A percentile compares a stretch with the other conserved stretches of the same genome.
Conservation (phyloP, 2,888 invertebrate genomes). For the Allophyes oxyacanthae region DNA sequence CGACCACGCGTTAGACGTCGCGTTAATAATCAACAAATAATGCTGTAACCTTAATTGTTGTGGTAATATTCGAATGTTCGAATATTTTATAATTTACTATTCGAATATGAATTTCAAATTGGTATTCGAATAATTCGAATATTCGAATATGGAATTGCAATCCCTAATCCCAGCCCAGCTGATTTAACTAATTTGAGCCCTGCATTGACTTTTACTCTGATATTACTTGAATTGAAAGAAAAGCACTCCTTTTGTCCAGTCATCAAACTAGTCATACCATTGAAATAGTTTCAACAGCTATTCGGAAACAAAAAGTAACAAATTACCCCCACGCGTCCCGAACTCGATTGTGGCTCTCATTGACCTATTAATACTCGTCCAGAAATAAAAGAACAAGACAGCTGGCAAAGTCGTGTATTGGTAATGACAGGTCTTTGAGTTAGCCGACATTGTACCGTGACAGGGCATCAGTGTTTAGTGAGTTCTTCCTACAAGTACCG, state of each 20-base stretch:
- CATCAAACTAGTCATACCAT: slow-evolving; percentile 24
- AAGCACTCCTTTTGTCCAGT: slow-evolving; percentile 13
- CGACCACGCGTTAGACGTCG: no score
- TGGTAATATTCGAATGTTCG: no score
- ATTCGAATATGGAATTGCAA: no score
- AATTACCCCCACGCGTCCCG: slow-evolving; percentile 38
- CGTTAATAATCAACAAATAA: no score
- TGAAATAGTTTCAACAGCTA: slow-evolving; percentile 28
- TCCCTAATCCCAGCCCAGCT: no score
- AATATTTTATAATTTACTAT: no score
- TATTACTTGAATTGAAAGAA: no score
- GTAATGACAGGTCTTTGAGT: slow-evolving; percentile 32
- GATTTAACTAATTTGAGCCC: no score
- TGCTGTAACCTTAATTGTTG: no score
- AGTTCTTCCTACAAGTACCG: not conserved
- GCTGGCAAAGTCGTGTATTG: slow-evolving; percentile 39
- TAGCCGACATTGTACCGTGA: slow-evolving; percentile 16
- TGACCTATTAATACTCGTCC: slow-evolving; percentile 49
- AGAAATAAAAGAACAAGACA: slow-evolving; percentile 43
- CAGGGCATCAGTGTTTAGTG: slow-evolving; percentile 4
- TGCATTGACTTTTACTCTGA: no score
- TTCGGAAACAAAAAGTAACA: slow-evolving; percentile 50
- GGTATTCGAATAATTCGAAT: no score
- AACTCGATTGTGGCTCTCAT: slow-evolving; percentile 52
- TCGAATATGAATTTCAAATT: no score